phyloP scores from a whole-genome alignment of 1,140 invertebrate genomes.

The Helicorthomorpha holstii region DNA sequence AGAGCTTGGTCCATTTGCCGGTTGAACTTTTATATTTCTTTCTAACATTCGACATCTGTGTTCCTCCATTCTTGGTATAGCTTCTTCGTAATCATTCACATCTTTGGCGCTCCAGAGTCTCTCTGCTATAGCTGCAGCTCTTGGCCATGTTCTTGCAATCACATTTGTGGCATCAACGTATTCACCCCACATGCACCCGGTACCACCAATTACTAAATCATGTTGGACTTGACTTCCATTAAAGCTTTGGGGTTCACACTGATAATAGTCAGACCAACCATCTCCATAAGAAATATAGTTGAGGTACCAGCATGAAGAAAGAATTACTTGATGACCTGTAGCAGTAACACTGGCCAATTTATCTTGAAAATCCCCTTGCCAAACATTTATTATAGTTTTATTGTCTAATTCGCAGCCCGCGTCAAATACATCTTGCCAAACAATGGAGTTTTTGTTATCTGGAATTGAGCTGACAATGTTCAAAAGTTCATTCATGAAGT shows the following conservation, averaged over 20 bases:
- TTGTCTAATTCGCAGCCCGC: conserved; percentile 16
- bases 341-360: conserved; percentile 27
- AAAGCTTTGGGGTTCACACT: conserved; percentile 28
- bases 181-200: conserved; percentile 83
- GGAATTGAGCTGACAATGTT: conserved; percentile 21
- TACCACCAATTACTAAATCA: conserved; percentile 48
- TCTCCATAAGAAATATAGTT: conserved; percentile 28
- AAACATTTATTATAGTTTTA: conserved; percentile 32
- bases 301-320: conserved; percentile 47
- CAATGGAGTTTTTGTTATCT: conserved; percentile 24
- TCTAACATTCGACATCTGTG: conserved; percentile 48
- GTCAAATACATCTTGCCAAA: conserved; percentile 78
- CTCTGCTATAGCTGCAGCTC: conserved; percentile 67
- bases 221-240: conserved; percentile 25
- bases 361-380: conserved; percentile 18
- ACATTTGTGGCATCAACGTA: conserved; percentile 50
- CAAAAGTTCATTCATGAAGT: conserved; percentile 21
- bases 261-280: conserved; percentile 29
- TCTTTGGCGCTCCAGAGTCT: conserved; percentile 48
- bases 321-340: conserved; percentile 41
- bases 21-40: conserved; percentile 49
- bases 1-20: conserved; percentile 33
- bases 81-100: conserved; percentile 31
- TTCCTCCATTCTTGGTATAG: conserved; percentile 27
- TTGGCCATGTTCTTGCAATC: conserved; percentile 48